Evolutionary conservation across 2,888 invertebrate species (phyloP).

Genomic region (Linnaemya tessellans): DNA sequence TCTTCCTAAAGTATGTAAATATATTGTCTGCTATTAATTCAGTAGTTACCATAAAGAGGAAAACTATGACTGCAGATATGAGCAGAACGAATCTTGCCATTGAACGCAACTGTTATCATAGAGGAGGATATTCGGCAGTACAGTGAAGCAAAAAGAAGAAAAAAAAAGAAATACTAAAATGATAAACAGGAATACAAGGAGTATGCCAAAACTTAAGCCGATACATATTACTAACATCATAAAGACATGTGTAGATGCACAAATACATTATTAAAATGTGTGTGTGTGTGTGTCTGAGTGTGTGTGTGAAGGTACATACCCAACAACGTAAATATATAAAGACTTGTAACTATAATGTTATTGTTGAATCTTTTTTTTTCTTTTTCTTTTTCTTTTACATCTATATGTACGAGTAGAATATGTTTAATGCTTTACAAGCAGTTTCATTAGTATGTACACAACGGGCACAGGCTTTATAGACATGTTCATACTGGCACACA

Average conservation of each 20-base stretch:
- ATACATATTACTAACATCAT: slow-evolving; percentile 28
- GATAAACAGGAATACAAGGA: slow-evolving; percentile 28
- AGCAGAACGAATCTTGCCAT: slow-evolving; percentile 10
- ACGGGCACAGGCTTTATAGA: background rate
- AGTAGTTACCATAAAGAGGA: too few species aligned
- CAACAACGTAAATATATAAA: slow-evolving; percentile 35
- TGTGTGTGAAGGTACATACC: background rate
- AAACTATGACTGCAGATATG: background rate
- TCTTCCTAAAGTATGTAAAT: too few species aligned
- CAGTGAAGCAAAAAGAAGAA: too few species aligned
- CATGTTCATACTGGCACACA: background rate
- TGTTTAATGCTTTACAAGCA: slow-evolving; percentile 14
- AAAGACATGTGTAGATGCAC: slow-evolving; percentile 19
- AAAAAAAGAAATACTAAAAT: background rate
- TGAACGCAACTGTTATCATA: slow-evolving; percentile 2
- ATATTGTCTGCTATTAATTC: too few species aligned
- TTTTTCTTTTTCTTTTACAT: too few species aligned
- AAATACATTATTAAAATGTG: background rate
- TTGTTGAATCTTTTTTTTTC: background rate
- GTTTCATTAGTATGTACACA: slow-evolving; percentile 43
- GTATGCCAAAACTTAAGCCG: slow-evolving; percentile 42
- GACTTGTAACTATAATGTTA: slow-evolving; percentile 35
- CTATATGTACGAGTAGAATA: too few species aligned
- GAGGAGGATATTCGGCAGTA: background rate
- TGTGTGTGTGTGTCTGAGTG: background rate